A percentile compares a stretch with the other conserved stretches of the same genome.
Conservation (phyloP, 2,888 invertebrate genomes). For the Chesias legatella region DNA sequence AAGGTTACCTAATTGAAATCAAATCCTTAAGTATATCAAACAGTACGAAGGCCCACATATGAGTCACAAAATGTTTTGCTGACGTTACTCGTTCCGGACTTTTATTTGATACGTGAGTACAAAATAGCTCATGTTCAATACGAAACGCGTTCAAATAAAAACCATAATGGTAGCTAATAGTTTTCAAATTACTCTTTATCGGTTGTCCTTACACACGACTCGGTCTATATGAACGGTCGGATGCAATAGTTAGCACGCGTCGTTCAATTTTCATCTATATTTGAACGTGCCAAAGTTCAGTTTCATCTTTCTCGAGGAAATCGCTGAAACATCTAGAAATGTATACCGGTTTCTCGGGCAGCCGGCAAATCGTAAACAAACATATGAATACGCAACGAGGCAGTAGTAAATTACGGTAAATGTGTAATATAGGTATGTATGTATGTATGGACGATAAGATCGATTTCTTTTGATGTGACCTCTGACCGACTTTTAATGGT, state of each 20-base stretch:
- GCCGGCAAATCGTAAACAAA: constrained; percentile 52
- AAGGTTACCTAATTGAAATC: no score
- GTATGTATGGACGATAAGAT: no score
- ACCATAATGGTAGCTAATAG: no score
- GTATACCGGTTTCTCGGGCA: constrained; percentile 41
- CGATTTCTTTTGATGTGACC: no score
- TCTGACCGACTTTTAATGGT: no score
- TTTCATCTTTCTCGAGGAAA: not conserved
- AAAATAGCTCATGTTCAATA: constrained; percentile 2
- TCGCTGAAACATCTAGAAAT: constrained; percentile 39
- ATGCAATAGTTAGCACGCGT: not conserved
- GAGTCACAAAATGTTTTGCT: no score
- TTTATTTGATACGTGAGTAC: not conserved
- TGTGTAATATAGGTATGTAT: no score
- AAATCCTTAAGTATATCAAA: no score
- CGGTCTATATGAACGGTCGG: not conserved
- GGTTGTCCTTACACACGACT: not conserved
- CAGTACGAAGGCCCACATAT: no score
- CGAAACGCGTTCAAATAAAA: no score
- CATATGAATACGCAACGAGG: constrained; percentile 48
- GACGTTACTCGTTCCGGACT: constrained; percentile 18
- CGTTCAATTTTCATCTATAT: constrained; percentile 6
- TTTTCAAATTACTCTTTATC: no score
- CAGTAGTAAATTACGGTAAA: constrained; percentile 26
- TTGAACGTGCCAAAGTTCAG: not conserved